phyloP scores from a whole-genome alignment of 2,888 invertebrate species.

The Ormyrus pomaceus region DNA sequence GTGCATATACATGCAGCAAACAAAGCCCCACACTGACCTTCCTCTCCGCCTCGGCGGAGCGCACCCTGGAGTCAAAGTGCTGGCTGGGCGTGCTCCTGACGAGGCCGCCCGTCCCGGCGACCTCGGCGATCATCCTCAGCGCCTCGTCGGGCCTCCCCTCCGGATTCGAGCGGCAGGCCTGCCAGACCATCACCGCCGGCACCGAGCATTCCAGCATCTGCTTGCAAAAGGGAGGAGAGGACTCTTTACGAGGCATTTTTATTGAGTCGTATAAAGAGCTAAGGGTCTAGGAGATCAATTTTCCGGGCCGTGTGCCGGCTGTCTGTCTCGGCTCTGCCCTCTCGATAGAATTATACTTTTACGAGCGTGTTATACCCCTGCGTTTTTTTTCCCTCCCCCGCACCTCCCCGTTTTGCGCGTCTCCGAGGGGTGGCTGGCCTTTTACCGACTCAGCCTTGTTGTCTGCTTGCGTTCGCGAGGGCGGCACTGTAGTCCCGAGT shows the following conservation, averaged over 20 bases:
- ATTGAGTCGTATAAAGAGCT: constrained; percentile 18
- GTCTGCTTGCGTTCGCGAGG: background rate
- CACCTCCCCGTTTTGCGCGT: background rate
- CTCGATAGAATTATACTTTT: constrained; percentile 30
- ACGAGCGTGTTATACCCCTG: constrained; percentile 14
- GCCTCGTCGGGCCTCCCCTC: background rate
- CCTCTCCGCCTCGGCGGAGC: constrained; percentile 66
- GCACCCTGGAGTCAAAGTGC: constrained; percentile 67
- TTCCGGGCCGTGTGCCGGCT: background rate
- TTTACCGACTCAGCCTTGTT: background rate
- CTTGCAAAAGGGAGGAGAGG: background rate
- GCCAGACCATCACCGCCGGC: constrained; percentile 81
- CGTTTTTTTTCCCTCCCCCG: background rate
- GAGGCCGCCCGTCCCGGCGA: background rate
- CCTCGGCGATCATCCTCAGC: constrained; percentile 25
- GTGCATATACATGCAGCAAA: no score
- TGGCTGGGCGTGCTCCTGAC: constrained; percentile 61
- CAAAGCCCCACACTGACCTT: constrained; percentile 56
- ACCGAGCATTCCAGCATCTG: constrained; percentile 80
- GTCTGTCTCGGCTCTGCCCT: background rate
- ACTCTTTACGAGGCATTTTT: constrained; percentile 28
- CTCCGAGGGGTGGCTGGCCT: background rate
- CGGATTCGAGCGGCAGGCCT: constrained; percentile 75
- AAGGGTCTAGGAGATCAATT: constrained; percentile 23
- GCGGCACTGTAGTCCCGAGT: background rate